phyloP scores from a whole-genome alignment of 2,888 invertebrate genomes.

The Anorthoa munda region DNA sequence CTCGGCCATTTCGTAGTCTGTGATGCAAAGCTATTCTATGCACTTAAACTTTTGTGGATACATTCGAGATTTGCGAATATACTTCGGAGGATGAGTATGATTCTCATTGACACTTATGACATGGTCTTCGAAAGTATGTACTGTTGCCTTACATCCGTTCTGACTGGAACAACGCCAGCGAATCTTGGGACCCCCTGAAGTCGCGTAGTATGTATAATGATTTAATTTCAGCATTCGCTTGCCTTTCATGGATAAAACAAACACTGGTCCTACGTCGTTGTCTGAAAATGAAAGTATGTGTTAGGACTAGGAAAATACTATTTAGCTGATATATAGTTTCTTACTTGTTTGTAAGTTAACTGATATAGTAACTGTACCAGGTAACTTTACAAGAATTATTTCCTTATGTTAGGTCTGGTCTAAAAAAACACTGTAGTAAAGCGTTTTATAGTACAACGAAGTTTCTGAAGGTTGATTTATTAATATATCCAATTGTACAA shows the following conservation, averaged over 20 bases:
- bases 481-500: no score
- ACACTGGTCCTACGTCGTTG: constrained; percentile 41
- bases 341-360: neutral
- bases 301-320: neutral
- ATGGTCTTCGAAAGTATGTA: constrained; percentile 55
- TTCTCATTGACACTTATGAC: constrained; percentile 43
- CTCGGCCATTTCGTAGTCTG: no score
- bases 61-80: constrained; percentile 32
- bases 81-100: constrained; percentile 58
- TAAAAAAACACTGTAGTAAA: no score
- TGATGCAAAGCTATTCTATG: no score
- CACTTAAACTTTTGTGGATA: constrained; percentile 2
- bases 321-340: neutral
- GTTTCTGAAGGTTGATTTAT: no score
- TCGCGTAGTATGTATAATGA: constrained; percentile 62
- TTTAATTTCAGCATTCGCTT: constrained; percentile 61
- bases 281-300: neutral
- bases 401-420: no score
- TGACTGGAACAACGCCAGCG: constrained; percentile 65
- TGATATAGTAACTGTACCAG: neutral
- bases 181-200: constrained; percentile 49
- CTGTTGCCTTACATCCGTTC: constrained; percentile 55
- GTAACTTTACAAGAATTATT: no score
- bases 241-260: constrained; percentile 62
- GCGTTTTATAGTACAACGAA: no score